A percentile compares a stretch with the other conserved stretches of the same genome.
Conservation (phyloP, 2,888 invertebrate genomes). For the Gnatocerus cornutus region DNA sequence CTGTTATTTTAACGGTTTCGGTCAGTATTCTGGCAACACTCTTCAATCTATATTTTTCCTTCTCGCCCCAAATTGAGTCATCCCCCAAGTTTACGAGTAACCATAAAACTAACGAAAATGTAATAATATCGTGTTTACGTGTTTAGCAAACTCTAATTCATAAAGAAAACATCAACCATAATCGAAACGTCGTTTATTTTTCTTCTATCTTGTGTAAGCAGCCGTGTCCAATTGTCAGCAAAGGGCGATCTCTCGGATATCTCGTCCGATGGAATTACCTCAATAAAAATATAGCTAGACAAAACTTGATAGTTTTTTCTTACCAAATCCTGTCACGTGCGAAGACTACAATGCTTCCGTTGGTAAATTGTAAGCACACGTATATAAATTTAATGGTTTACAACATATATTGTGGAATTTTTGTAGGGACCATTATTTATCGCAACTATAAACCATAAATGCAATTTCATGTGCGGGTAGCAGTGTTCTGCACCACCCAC, state of each 20-base stretch:
- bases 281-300: neutral
- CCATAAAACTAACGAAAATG: neutral
- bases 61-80: too few species aligned
- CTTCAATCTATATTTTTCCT: too few species aligned
- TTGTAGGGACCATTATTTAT: constrained; percentile 42
- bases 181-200: constrained; percentile 33
- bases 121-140: constrained; percentile 24
- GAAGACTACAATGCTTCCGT: constrained; percentile 5
- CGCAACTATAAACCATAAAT: constrained; percentile 47
- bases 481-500: constrained; percentile 57
- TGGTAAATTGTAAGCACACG: constrained; percentile 21
- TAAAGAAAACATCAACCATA: constrained; percentile 33
- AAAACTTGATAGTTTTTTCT: neutral
- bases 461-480: constrained; percentile 51
- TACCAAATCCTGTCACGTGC: neutral
- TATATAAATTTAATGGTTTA: constrained; percentile 43
- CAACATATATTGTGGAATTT: constrained; percentile 35
- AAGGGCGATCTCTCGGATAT: neutral
- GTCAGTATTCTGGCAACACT: too few species aligned
- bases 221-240: neutral
- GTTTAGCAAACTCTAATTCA: constrained; percentile 15
- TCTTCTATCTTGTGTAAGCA: constrained; percentile 20
- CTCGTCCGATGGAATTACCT: neutral
- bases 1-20: too few species aligned
- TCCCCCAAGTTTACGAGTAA: too few species aligned